A percentile compares a stretch with the other conserved stretches of the same genome.
phyloP scores from a whole-genome alignment of 1,140 invertebrate genomes.

The Brachionus koreanus region DNA sequence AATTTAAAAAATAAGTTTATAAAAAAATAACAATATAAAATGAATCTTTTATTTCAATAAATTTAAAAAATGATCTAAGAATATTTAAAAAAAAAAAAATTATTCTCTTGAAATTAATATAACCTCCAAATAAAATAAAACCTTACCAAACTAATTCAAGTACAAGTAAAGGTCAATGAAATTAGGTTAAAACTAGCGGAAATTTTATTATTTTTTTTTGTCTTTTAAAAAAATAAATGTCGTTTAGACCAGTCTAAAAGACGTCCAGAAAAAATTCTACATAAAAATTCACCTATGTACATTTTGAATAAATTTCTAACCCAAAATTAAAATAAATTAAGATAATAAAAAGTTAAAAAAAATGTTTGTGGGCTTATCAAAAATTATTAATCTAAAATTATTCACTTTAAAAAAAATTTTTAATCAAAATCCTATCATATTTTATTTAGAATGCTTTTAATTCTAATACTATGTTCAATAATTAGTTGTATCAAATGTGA shows the following conservation, averaged over 20 bases:
- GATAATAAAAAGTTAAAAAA: not conserved
- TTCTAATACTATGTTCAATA: not conserved
- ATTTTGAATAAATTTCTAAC: not conserved
- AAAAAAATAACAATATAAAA: too few species aligned
- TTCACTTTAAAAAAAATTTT: not conserved
- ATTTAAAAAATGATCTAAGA: too few species aligned
- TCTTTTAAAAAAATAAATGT: not conserved
- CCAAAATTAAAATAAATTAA: not conserved
- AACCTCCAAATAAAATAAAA: too few species aligned
- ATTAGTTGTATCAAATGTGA: not conserved
- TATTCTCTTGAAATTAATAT: too few species aligned
- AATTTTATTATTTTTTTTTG: not conserved
- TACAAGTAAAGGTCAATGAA: not conserved
- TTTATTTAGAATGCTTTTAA: not conserved
- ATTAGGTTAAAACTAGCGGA: conserved; percentile 13
- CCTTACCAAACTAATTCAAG: too few species aligned
- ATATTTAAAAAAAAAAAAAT: too few species aligned
- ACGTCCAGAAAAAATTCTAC: not conserved
- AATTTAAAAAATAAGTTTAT: too few species aligned
- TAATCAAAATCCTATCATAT: not conserved
- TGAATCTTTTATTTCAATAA: too few species aligned
- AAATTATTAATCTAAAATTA: not conserved
- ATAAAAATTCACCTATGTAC: not conserved
- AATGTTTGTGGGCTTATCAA: not conserved
- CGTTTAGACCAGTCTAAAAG: not conserved